Evolutionary conservation across 2,888 invertebrate genomes (phyloP).

Genomic region (Thymelicus acteon): DNA sequence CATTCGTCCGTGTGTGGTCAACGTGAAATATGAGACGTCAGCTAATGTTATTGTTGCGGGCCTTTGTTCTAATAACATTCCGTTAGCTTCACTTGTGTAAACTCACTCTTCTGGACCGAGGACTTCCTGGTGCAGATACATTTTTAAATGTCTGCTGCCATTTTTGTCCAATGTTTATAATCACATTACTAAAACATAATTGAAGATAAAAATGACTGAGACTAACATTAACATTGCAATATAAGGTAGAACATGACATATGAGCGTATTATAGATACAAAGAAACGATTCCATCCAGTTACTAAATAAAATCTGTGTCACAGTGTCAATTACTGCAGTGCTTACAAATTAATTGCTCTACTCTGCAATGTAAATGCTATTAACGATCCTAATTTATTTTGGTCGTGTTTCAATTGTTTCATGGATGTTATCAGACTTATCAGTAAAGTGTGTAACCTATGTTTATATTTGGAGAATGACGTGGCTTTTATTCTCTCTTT

Average conservation of each 20-base stretch:
- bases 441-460: too few relatives aligned
- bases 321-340: conserved; percentile 1
- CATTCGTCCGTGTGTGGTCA: conserved; percentile 38
- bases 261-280: conserved; percentile 12
- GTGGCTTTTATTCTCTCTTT: too few relatives aligned
- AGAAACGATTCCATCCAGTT: conserved; percentile 7
- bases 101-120: conserved; percentile 1
- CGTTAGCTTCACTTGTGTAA: conserved; percentile 27
- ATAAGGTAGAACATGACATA: not conserved
- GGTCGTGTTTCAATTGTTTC: not conserved
- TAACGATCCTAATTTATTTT: conserved; percentile 11
- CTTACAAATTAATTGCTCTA: conserved; percentile 14
- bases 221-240: conserved; percentile 3
- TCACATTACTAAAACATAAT: not conserved
- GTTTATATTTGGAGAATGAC: too few relatives aligned
- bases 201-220: not conserved
- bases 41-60: conserved; percentile 36
- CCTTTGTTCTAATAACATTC: conserved; percentile 38
- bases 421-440: too few relatives aligned
- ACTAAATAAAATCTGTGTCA: conserved; percentile 16
- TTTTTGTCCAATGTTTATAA: too few relatives aligned
- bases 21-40: conserved; percentile 38
- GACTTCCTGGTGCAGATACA: conserved; percentile 1
- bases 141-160: not conserved
- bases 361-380: not conserved